Evolutionary conservation across 2,113 vertebrate species (phyloP), one percentile per base, ranked within the genome.

Genomic region (Apodemus sylvaticus): DNA sequence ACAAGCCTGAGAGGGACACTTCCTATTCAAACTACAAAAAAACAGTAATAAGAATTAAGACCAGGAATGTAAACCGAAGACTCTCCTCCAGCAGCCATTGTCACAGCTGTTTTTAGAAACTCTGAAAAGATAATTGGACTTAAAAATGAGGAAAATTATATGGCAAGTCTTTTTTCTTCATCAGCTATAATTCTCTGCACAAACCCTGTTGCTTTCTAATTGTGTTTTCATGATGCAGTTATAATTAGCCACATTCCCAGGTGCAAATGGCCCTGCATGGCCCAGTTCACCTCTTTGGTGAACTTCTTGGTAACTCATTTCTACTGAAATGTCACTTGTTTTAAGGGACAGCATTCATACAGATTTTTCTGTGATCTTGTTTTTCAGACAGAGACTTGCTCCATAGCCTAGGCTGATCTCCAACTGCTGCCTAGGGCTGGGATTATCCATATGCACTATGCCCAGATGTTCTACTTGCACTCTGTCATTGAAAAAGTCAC

Each of bases 111-210:
- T 60, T 89, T 53, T 39, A 42, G 64, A 86, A 62, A 62, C 81
- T 93, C 78, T 74, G n/a, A 79, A 91, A 91, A 77, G 85, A 76
- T 53, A 14, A 83, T 17, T 51, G 53, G 31, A 94, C 26, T 93
- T 82, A 55, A 95, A 77, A 42, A 48, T 26, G 20, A 78, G 90
- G 76, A 39, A 45, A 51, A 79, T 74, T 26, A 34, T 62, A 29
- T 51, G 42, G 60, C 51, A 89, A 55, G 36, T 74, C 51, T 58
- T 60, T 48, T 62, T 62, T 29, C 22, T 68, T 64, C 48, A 7
- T n/a, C 16, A 66, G 13, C 58, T 26, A 66, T 55, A 66, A 92
- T 58, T 62, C 7, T 60, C 58, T 8, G 48, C 13, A 55, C 39
- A 70, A 90, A 73, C 60, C 3, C 0, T 13, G n/a, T 4, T 42